Conservation (phyloP, 2,888 invertebrate species). For the Rhopalosiphum nymphaeae region DNA sequence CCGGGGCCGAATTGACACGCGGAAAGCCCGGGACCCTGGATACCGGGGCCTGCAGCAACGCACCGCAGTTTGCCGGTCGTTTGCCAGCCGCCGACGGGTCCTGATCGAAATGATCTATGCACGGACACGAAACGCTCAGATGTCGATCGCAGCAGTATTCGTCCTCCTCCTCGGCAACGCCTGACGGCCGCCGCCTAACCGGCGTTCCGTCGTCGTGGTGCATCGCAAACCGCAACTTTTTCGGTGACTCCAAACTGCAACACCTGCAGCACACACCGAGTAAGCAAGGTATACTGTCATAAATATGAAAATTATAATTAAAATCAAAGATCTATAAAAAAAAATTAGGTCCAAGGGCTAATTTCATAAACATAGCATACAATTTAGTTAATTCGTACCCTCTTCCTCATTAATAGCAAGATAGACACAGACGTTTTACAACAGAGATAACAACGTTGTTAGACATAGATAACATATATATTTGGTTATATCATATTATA, state of each 20-base stretch:
- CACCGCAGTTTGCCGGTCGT: not conserved
- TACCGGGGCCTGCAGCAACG: conserved; percentile 25
- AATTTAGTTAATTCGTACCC: not conserved
- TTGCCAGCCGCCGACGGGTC: not conserved
- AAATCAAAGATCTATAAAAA: not conserved
- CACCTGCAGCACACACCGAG: conserved; percentile 72
- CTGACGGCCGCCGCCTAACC: conserved; percentile 65
- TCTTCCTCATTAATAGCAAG: not conserved
- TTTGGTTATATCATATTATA: not conserved
- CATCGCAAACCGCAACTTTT: conserved; percentile 79
- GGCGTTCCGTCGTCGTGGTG: conserved; percentile 66
- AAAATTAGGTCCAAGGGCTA: not conserved
- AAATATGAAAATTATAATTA: not conserved
- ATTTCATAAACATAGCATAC: not conserved
- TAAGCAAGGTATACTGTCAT: not conserved
- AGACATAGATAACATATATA: not conserved
- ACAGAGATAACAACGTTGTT: not conserved
- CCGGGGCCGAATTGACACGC: conserved; percentile 54
- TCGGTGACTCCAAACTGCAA: conserved; percentile 86
- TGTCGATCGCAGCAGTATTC: conserved; percentile 67
- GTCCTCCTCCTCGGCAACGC: conserved; percentile 65
- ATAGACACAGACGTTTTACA: not conserved
- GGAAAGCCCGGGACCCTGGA: conserved; percentile 28
- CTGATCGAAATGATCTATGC: conserved; percentile 75
- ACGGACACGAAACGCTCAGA: conserved; percentile 79